Percentiles rank a stretch among this genome's conserved stretches.
Evolutionary conservation across 2,113 vertebrate species (phyloP).

Genomic region (Neotragus moschatus): DNA sequence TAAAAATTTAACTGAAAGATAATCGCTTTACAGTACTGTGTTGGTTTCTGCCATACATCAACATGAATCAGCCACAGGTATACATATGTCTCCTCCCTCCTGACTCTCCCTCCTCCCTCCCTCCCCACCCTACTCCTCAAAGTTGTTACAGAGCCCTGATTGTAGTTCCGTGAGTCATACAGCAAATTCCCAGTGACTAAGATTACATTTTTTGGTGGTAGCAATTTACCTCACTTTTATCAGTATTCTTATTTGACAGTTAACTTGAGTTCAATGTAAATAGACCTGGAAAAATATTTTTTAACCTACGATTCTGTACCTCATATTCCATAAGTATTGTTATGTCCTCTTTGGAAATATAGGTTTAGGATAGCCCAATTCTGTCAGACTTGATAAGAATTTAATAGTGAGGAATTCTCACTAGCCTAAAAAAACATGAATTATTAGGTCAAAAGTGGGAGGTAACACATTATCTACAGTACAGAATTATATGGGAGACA

Average conservation of each 20-base stretch:
- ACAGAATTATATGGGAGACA: neutral
- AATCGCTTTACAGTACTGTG: neutral
- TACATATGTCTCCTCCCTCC: neutral
- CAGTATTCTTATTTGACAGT: neutral
- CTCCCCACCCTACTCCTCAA: neutral
- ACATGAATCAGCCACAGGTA: neutral
- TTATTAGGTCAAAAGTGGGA: neutral
- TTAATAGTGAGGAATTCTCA: conserved; percentile 61
- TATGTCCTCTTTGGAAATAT: conserved; percentile 62
- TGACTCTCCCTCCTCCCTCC: neutral
- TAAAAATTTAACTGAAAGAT: neutral
- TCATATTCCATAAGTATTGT: conserved; percentile 61
- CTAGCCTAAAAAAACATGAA: conserved; percentile 52
- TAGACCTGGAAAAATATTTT: conserved; percentile 40
- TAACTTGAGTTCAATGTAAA: conserved; percentile 12
- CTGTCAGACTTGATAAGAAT: conserved; percentile 64
- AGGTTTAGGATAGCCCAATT: conserved; percentile 51
- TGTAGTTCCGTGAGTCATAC: neutral
- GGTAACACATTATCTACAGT: neutral
- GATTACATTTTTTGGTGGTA: neutral
- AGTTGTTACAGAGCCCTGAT: neutral
- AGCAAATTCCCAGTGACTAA: neutral
- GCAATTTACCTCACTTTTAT: neutral
- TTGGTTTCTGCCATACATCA: neutral
- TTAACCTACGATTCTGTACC: conserved; percentile 35